Base-by-base conservation (phyloP, 2,113 vertebrate species). In the Nestor notabilis region DNA sequence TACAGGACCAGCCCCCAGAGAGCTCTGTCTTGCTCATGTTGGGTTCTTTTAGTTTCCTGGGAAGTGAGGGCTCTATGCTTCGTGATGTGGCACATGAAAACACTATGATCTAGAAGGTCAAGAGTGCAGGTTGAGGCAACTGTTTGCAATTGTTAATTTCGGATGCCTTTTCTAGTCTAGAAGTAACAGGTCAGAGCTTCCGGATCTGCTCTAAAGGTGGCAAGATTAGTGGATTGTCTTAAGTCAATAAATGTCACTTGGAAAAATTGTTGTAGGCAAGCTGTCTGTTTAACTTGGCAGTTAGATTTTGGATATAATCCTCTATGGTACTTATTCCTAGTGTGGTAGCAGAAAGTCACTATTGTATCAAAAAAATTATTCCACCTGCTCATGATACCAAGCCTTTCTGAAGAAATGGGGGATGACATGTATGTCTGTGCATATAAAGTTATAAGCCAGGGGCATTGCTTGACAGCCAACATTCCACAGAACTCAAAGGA, bases 31-130 rank as follows among this genome's bases (percentile, higher is more conserved):
- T 82, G 43, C 21, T n/a, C 24, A 24, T 86, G 7, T 11, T 81
- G 35, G 41, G 21, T 21, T 78, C 79, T 60, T 53, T 37, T 20
- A 53, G 28, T 46, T 87, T 80, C 13, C 65, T 47, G 52, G 68
- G 46, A 66, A 80, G 13, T 0, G 0, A 21, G 11, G 14, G 7
- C 35, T 75, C 10, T 55, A 5, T 0, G 5, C 52, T 83, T 77
- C 52, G 16, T 52, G 58, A 55, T 2, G 5, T 0, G 1, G 29
- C 15, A 39, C 74, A 35, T 71, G 24, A 41, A 80, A 75, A 31
- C 29, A 28, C 10, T 66, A 2, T 35, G 8, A 74, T 17, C 31
- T 79, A 28, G n/a, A 74, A 90, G 29, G 27, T 76, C 47, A 76
- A 63, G 46, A 75, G 11, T 71, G n/a, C 83, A 81, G 24, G 23